Percentiles rank a stretch among this genome's conserved stretches.
These are phyloP conservation scores for Propithecus coquereli DNA, from an alignment of 2,113 vertebrate genomes.

Conservation along the genomic window DNA sequence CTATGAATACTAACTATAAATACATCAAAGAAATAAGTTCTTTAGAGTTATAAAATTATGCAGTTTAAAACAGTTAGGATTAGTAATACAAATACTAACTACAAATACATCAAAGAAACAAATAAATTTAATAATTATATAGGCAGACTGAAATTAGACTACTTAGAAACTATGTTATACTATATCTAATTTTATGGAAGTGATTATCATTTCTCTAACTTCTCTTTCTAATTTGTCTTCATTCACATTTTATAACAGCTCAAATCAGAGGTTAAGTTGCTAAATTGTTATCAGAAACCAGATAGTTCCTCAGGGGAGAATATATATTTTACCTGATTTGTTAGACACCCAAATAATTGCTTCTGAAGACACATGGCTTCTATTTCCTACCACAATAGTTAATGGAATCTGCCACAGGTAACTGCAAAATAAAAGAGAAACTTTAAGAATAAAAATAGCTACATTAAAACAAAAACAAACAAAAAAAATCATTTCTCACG, in stretches of 20 bases:
- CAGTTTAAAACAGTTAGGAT: not conserved
- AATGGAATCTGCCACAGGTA: conserved; percentile 97
- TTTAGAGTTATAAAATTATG: not conserved
- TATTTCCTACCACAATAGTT: conserved; percentile 94
- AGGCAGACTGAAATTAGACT: not conserved
- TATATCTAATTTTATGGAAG: not conserved
- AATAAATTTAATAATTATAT: not conserved
- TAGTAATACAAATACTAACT: not conserved
- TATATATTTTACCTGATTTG: conserved; percentile 92
- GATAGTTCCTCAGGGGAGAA: conserved; percentile 77
- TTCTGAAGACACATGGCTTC: conserved; percentile 88
- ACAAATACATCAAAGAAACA: conserved; percentile 9
- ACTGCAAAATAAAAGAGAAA: conserved; percentile 86
- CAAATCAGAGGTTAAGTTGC: conserved; percentile 69
- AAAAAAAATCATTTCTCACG: not conserved
- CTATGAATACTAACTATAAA: not conserved
- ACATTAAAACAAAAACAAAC: not conserved
- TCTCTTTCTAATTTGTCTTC: conserved; percentile 66
- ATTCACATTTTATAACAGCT: conserved; percentile 67
- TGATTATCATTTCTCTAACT: conserved; percentile 46
- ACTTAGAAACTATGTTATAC: not conserved
- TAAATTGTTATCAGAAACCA: conserved; percentile 77
- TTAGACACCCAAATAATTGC: conserved; percentile 98
- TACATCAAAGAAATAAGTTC: not conserved
- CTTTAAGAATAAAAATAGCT: conserved; percentile 78